Percentiles rank a stretch among this genome's conserved stretches.
Conservation (phyloP, 2,113 vertebrate genomes). For the Phocoena sinus region DNA sequence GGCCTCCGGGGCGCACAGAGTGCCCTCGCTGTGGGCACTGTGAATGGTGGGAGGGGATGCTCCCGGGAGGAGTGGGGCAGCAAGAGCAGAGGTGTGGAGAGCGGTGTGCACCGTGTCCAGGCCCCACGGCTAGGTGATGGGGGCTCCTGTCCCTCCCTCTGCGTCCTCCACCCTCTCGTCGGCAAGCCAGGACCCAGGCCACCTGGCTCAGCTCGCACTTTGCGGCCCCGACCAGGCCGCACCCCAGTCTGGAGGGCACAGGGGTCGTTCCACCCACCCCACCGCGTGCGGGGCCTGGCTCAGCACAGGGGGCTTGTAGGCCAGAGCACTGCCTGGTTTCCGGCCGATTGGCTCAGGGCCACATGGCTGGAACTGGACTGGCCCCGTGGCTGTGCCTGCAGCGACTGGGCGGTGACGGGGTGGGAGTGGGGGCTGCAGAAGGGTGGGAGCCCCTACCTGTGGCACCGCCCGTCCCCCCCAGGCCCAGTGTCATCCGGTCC, state of each 20-base stretch:
- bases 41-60: rapidly evolving
- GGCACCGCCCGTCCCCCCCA: not conserved
- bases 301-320: not conserved
- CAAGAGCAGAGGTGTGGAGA: not conserved
- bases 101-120: rapidly evolving
- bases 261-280: not conserved
- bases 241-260: no score
- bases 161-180: rapidly evolving
- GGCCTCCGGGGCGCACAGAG: not conserved
- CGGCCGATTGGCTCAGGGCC: not conserved
- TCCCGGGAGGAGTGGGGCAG: not conserved
- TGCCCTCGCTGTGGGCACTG: not conserved
- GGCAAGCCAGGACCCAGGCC: not conserved
- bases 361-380: not conserved
- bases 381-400: not conserved
- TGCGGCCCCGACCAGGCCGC: not conserved
- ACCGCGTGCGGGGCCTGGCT: no score
- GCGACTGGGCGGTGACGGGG: not conserved
- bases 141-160: no score
- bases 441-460: not conserved
- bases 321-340: not conserved
- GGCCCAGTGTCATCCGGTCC: rapidly evolving
- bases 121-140: not conserved
- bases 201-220: not conserved
- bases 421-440: rapidly evolving